A percentile compares a stretch with the other conserved stretches of the same genome.
Conservation (phyloP, 2,113 vertebrate genomes). For the Polypterus bichir region DNA sequence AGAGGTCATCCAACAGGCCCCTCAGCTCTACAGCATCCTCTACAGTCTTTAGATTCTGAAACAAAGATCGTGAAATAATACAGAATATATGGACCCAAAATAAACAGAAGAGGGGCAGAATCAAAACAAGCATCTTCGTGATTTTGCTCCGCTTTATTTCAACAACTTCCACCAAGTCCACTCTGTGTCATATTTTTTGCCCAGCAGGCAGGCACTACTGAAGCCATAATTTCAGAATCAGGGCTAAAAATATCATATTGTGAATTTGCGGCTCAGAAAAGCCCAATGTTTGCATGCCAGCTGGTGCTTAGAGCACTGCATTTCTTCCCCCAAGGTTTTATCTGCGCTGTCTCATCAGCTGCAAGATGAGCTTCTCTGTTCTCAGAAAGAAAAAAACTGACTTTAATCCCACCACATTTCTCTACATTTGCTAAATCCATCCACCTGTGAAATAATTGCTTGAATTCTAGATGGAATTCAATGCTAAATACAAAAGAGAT, state of each 20-base stretch:
- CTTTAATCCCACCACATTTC: constrained; percentile 45
- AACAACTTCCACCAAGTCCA: no score
- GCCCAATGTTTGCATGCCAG: constrained; percentile 7
- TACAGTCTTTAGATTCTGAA: no score
- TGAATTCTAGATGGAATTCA: constrained; percentile 39
- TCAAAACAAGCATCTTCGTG: no score
- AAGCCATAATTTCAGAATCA: constrained; percentile 13
- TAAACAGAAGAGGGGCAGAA: no score
- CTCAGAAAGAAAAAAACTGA: constrained; percentile 18
- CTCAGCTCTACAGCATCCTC: no score
- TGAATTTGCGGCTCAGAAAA: neutral
- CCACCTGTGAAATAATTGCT: constrained; percentile 54
- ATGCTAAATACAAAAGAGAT: constrained; percentile 1
- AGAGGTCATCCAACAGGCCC: no score
- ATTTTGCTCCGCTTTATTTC: no score
- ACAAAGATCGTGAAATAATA: no score
- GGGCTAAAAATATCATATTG: constrained; percentile 1
- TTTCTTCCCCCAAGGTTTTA: neutral
- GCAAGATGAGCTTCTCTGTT: constrained; percentile 22
- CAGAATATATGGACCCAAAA: no score
- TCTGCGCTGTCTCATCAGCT: neutral
- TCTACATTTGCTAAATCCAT: constrained; percentile 42
- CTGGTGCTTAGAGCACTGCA: neutral
- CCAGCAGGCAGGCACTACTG: constrained; percentile 2
- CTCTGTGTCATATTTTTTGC: no score